Percentiles rank a stretch among this genome's conserved stretches.
Conservation (phyloP, 2,797 vertebrate species). For the Sandelia bainsii region DNA sequence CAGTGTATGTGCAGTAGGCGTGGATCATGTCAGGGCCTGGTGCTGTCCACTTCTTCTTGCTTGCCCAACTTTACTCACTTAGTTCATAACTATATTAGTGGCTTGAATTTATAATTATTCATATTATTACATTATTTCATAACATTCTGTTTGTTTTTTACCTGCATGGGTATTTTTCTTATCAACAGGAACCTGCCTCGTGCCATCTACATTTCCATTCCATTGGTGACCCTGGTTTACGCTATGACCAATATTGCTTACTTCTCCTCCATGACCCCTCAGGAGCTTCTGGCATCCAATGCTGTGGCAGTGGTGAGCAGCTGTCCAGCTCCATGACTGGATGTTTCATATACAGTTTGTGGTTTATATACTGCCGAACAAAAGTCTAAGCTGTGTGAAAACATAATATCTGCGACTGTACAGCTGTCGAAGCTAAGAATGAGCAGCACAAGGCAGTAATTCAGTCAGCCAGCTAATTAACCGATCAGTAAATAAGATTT, state of each 20-base stretch:
- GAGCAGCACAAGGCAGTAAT: background rate
- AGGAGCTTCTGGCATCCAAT: constrained; percentile 95
- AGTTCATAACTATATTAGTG: background rate
- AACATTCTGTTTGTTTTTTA: too few relatives aligned
- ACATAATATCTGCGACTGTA: background rate
- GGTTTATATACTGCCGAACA: background rate
- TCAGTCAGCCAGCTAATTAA: constrained; percentile 42
- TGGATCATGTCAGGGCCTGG: too few relatives aligned
- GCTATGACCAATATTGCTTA: constrained; percentile 98
- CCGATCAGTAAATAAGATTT: constrained; percentile 8
- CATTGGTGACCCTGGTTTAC: constrained; percentile 96
- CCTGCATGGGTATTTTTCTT: background rate
- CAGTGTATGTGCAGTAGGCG: too few relatives aligned
- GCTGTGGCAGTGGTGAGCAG: constrained; percentile 96
- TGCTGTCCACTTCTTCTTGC: background rate
- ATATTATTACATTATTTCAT: background rate
- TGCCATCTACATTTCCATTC: constrained; percentile 98
- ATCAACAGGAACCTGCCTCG: constrained; percentile 93
- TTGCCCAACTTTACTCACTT: background rate
- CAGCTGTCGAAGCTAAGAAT: background rate
- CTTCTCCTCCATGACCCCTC: constrained; percentile 97
- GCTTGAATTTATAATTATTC: background rate
- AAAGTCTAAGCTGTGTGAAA: background rate
- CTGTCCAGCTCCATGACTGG: background rate
- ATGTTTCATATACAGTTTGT: background rate